Percentiles rank a stretch among this genome's conserved stretches.
phyloP scores from a whole-genome alignment of 1,140 invertebrate genomes.

The Drosophila subpulchrella region DNA sequence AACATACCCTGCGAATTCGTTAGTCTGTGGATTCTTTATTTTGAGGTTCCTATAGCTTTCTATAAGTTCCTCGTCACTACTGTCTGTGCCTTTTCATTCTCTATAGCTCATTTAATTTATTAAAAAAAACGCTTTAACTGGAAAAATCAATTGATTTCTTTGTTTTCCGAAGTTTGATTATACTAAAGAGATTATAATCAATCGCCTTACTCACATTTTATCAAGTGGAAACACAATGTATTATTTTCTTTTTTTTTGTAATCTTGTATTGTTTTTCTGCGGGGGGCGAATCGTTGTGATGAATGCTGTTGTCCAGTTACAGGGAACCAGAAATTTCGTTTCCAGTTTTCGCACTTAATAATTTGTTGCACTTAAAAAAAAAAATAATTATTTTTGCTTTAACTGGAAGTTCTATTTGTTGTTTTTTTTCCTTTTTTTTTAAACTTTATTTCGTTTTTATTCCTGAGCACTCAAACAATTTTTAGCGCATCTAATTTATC shows the following conservation, averaged over 20 bases:
- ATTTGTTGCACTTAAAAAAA: no score
- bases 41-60: not conserved
- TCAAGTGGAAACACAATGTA: no score
- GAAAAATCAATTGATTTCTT: not conserved
- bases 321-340: no score
- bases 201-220: no score
- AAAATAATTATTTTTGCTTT: no score
- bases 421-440: no score
- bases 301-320: not conserved
- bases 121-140: not conserved
- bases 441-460: no score
- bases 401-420: no score
- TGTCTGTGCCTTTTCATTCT: not conserved
- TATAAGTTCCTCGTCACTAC: not conserved
- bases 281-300: not conserved
- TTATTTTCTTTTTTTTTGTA: not conserved
- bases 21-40: not conserved
- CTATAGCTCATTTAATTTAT: not conserved
- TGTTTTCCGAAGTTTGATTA: not conserved
- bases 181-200: no score
- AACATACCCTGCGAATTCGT: not conserved
- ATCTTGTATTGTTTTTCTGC: not conserved
- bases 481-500: no score
- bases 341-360: no score
- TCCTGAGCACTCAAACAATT: no score